phyloP scores from a whole-genome alignment of 2,113 vertebrate species.

The Leptocoma aspasia region DNA sequence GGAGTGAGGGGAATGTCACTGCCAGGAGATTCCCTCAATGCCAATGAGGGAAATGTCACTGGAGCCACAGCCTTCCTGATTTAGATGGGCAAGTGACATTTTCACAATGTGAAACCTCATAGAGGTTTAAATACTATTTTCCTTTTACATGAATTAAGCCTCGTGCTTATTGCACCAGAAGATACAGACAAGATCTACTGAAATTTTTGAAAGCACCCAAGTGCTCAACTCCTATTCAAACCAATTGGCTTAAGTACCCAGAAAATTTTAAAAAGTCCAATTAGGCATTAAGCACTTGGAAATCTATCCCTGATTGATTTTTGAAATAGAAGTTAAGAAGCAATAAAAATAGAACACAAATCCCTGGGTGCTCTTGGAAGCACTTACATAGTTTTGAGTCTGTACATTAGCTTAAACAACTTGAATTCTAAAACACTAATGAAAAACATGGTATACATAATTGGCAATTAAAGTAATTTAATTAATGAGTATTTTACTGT shows the following conservation, averaged over 20 bases:
- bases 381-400: background rate
- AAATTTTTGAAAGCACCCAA: background rate
- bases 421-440: background rate
- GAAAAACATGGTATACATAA: background rate
- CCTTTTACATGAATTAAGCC: background rate
- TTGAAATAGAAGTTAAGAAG: background rate
- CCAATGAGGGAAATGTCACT: background rate
- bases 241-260: background rate
- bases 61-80: background rate
- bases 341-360: slow-evolving; percentile 6
- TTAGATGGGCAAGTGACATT: background rate
- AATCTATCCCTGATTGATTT: background rate
- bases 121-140: background rate
- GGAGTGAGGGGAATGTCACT: background rate
- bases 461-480: slow-evolving; percentile 17
- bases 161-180: background rate
- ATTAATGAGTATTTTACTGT: slow-evolving; percentile 38
- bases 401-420: background rate
- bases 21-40: background rate
- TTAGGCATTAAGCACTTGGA: background rate
- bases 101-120: background rate
- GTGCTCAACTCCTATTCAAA: background rate
- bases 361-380: slow-evolving; percentile 1
- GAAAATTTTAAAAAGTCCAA: background rate
- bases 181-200: background rate